Percentiles rank a stretch among this genome's conserved stretches.
These are phyloP conservation scores for Sebastes melanostomus DNA, from an alignment of 2,797 vertebrate species.

Conservation along the genomic window DNA sequence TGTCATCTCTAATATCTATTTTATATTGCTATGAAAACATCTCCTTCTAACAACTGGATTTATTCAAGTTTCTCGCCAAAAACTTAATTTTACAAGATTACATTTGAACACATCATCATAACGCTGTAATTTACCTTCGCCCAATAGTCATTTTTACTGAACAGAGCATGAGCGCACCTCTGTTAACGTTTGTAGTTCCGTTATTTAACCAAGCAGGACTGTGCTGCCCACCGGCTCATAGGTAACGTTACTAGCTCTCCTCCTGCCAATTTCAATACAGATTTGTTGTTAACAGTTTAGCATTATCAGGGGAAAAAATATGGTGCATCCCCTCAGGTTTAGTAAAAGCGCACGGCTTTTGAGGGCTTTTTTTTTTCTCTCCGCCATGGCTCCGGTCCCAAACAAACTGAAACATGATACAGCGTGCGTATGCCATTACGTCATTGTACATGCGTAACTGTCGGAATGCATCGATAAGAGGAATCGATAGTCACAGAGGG, in stretches of 20 bases:
- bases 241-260: background rate
- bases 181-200: background rate
- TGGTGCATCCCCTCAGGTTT: background rate
- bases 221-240: background rate
- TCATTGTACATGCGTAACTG: background rate
- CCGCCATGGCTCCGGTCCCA: background rate
- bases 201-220: background rate
- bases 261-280: background rate
- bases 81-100: background rate
- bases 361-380: background rate
- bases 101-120: background rate
- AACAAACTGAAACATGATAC: background rate
- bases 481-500: background rate
- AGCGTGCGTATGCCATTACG: background rate
- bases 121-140: background rate
- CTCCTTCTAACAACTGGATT: background rate
- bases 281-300: background rate
- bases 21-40: background rate
- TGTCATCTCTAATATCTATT: background rate
- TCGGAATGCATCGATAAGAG: background rate
- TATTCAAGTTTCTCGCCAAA: background rate
- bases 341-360: background rate
- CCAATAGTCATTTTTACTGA: background rate
- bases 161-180: background rate
- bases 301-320: background rate